These are phyloP conservation scores for Triplophysa yarkandensis DNA, from an alignment of 2,797 vertebrate genomes.

Conservation along the genomic window DNA sequence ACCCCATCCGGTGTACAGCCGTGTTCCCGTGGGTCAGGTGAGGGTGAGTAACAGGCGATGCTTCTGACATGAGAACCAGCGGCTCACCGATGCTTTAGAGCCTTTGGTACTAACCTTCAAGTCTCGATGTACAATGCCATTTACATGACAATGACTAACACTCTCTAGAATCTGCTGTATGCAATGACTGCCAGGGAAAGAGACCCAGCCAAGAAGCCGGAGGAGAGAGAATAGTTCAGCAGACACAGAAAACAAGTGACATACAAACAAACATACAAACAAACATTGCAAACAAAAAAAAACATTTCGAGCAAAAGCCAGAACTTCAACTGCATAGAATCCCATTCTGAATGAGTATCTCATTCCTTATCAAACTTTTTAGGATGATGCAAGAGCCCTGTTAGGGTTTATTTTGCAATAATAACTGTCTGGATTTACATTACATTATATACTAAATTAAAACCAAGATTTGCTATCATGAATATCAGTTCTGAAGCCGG, in stretches of 20 bases:
- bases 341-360: not conserved
- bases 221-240: constrained; percentile 59
- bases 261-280: constrained; percentile 1
- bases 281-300: constrained; percentile 26
- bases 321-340: not conserved
- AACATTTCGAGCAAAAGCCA: not conserved
- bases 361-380: too few species aligned
- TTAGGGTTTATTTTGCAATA: too few species aligned
- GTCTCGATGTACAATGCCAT: constrained; percentile 98
- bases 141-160: constrained; percentile 97
- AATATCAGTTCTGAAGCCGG: too few species aligned
- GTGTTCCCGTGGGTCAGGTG: constrained; percentile 22
- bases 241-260: constrained; percentile 42
- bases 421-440: too few species aligned
- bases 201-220: constrained; percentile 52
- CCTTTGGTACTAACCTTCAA: constrained; percentile 91
- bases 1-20: constrained; percentile 56
- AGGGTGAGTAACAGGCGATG: constrained; percentile 16
- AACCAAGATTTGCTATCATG: not conserved
- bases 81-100: constrained; percentile 62
- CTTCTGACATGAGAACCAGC: constrained; percentile 14
- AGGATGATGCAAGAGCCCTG: too few species aligned
- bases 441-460: not conserved
- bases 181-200: constrained; percentile 88
- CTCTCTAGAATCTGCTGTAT: constrained; percentile 99